Conservation (phyloP, 2,797 vertebrate genomes). For the Telmatherina bonti region DNA sequence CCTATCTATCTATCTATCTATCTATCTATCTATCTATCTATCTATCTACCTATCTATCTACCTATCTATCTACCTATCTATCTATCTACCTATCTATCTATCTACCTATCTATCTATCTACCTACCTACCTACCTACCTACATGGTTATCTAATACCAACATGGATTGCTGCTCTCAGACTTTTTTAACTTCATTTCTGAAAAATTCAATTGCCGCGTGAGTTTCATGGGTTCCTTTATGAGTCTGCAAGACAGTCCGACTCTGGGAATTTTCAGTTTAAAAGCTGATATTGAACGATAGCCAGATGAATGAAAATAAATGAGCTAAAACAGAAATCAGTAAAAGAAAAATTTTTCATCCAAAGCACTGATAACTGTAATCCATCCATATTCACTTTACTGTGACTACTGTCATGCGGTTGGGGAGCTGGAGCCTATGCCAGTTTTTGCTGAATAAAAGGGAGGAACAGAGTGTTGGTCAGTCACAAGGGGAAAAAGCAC, state of each 20-base stretch:
- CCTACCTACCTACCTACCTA: too few relatives aligned
- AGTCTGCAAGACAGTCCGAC: conserved; percentile 48
- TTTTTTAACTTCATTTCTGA: too few relatives aligned
- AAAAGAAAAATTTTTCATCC: conserved; percentile 12
- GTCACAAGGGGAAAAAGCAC: too few relatives aligned
- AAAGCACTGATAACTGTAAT: neutral
- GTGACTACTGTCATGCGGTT: neutral
- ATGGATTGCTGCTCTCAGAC: too few relatives aligned
- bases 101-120: too few relatives aligned
- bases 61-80: too few relatives aligned
- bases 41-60: too few relatives aligned
- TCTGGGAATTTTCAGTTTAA: conserved; percentile 59
- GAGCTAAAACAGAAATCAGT: conserved; percentile 16
- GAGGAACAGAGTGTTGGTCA: neutral
- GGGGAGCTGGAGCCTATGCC: neutral
- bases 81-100: too few relatives aligned
- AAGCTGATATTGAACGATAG: conserved; percentile 46
- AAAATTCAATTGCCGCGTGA: neutral
- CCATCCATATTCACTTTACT: neutral
- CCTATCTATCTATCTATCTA: too few relatives aligned
- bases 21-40: too few relatives aligned
- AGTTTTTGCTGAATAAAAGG: neutral
- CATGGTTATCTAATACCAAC: too few relatives aligned
- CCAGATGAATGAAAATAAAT: conserved; percentile 47
- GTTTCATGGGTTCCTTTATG: conserved; percentile 18